phyloP scores from a whole-genome alignment of 2,888 invertebrate genomes.

The Drosophila aldrichi region DNA sequence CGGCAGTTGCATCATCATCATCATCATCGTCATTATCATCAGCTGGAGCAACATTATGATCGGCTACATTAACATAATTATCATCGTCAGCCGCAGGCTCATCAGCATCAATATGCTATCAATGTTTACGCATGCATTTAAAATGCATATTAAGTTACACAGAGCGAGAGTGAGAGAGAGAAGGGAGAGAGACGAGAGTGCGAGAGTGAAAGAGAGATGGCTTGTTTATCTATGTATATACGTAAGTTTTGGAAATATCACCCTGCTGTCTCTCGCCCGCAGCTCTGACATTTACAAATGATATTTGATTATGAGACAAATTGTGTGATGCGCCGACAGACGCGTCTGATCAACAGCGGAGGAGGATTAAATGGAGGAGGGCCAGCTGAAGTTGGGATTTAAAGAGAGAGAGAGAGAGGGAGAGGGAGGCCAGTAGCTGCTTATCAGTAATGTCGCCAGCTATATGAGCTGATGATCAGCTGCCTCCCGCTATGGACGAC shows the following conservation, averaged over 20 bases:
- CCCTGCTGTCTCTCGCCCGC: conserved; percentile 51
- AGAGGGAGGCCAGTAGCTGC: conserved; percentile 24
- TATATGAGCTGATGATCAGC: conserved; percentile 33
- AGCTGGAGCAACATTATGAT: conserved; percentile 13
- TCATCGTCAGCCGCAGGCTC: conserved; percentile 13
- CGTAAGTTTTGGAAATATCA: conserved; percentile 19
- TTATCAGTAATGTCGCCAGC: conserved; percentile 59
- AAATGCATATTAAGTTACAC: conserved; percentile 71
- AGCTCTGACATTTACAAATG: conserved; percentile 77
- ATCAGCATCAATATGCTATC: conserved; percentile 73
- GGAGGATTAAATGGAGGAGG: neutral
- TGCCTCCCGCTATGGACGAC: conserved; percentile 33
- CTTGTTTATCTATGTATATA: conserved; percentile 12
- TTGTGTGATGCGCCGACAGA: conserved; percentile 71
- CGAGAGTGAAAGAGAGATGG: conserved; percentile 5
- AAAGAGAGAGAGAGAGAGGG: neutral
- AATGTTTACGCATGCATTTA: conserved; percentile 78
- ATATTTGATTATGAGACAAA: conserved; percentile 82
- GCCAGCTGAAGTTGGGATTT: neutral
- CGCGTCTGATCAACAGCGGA: conserved; percentile 24
- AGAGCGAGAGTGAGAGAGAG: neutral
- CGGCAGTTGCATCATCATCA: conserved; percentile 59
- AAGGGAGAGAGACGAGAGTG: neutral
- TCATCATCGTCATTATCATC: neutral
- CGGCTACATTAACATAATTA: conserved; percentile 15